Percentiles rank a stretch among this genome's conserved stretches.
phyloP scores from a whole-genome alignment of 2,888 invertebrate genomes.

The Chrysopilus asiliformis region DNA sequence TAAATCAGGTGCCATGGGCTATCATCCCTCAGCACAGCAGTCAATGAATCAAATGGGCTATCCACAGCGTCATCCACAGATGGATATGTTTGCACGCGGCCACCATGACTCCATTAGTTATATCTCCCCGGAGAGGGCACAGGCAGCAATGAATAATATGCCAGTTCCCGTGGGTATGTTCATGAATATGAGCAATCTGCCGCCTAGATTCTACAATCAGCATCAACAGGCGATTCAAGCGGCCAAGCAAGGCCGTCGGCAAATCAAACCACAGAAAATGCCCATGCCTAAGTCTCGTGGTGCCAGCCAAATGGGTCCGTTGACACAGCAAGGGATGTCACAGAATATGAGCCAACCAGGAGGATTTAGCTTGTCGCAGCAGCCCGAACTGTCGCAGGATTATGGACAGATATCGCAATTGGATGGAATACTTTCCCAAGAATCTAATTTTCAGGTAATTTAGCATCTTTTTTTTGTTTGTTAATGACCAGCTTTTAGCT shows the following conservation, averaged over 20 bases:
- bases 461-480: too few relatives aligned
- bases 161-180: constrained; percentile 93
- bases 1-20: constrained; percentile 41
- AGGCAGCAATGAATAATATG: constrained; percentile 60
- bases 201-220: constrained; percentile 62
- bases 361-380: constrained; percentile 52
- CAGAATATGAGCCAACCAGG: constrained; percentile 57
- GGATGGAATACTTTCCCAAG: constrained; percentile 89
- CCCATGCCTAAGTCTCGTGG: constrained; percentile 25
- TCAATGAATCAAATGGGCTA: constrained; percentile 15
- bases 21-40: constrained; percentile 5
- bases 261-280: constrained; percentile 16
- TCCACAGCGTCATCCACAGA: constrained; percentile 20
- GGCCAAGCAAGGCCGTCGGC: constrained; percentile 34
- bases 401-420: constrained; percentile 59
- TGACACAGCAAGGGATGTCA: constrained; percentile 65
- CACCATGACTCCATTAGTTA: constrained; percentile 81
- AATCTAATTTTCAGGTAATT: constrained; percentile 66
- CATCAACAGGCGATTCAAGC: constrained; percentile 50
- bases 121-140: constrained; percentile 74
- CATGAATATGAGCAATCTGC: constrained; percentile 74
- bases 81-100: constrained; percentile 52
- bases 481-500: too few relatives aligned
- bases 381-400: constrained; percentile 38
- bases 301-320: constrained; percentile 49